Percentiles rank a stretch among this genome's conserved stretches.
Conservation (phyloP, 2,113 vertebrate genomes). For the Antechinus stuartii region DNA sequence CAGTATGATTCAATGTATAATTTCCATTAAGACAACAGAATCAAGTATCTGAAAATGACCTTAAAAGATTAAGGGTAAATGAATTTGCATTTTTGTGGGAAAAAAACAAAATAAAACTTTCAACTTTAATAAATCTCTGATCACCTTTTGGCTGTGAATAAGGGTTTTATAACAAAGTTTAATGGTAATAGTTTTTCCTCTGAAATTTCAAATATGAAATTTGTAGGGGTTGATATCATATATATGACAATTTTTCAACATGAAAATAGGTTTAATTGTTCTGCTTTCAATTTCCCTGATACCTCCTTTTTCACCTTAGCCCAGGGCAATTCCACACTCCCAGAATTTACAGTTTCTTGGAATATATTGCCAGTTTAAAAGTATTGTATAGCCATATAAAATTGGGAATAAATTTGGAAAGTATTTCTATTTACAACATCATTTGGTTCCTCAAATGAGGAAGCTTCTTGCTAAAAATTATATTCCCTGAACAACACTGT, state of each 20-base stretch:
- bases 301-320: background rate
- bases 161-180: background rate
- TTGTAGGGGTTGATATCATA: background rate
- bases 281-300: background rate
- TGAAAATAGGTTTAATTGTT: background rate
- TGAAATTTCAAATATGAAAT: background rate
- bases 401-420: background rate
- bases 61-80: background rate
- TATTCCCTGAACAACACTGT: background rate
- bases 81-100: background rate
- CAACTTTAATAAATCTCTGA: background rate
- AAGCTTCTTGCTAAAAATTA: background rate
- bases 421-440: background rate
- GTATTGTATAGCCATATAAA: background rate
- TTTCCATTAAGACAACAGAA: background rate
- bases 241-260: background rate
- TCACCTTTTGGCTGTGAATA: background rate
- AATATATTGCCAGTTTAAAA: background rate
- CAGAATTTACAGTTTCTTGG: background rate
- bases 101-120: background rate
- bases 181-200: background rate
- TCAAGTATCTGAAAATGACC: constrained; percentile 2
- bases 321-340: background rate
- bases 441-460: background rate
- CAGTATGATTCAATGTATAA: background rate